These are phyloP conservation scores for Anoura caudifer DNA, from an alignment of 2,113 vertebrate species.

Conservation along the genomic window DNA sequence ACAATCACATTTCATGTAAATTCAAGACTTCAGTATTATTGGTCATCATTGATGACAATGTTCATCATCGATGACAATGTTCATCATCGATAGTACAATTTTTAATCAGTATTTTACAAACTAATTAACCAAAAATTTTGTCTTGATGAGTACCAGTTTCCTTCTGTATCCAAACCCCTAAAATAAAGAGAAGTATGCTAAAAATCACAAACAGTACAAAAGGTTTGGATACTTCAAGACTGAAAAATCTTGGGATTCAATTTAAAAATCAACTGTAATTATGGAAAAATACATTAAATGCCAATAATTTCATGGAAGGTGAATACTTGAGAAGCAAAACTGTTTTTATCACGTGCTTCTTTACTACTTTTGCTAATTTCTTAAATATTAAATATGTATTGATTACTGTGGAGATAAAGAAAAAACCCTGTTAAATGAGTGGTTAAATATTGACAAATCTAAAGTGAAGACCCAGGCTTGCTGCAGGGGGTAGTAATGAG, in stretches of 20 bases:
- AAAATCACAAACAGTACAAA: not conserved
- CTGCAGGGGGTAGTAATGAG: not conserved
- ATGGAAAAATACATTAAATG: not conserved
- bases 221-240: not conserved
- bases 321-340: not conserved
- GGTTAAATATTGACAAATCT: not conserved
- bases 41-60: not conserved
- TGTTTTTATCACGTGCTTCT: not conserved
- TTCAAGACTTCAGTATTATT: not conserved
- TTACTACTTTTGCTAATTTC: not conserved
- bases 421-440: constrained; percentile 12
- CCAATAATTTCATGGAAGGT: not conserved
- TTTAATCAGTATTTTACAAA: not conserved
- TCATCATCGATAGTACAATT: not conserved
- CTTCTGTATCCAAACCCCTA: not conserved
- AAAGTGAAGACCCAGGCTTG: not conserved
- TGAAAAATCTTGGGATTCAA: not conserved
- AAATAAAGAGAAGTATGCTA: not conserved
- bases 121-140: not conserved
- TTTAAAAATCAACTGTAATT: not conserved
- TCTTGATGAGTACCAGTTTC: not conserved
- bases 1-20: not conserved
- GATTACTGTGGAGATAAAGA: constrained; percentile 28
- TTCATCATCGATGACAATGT: not conserved
- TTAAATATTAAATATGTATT: constrained; percentile 34